Percentiles rank a stretch among this genome's conserved stretches.
These are phyloP conservation scores for Tor tambroides DNA, from an alignment of 2,113 vertebrate species.

Conservation along the genomic window DNA sequence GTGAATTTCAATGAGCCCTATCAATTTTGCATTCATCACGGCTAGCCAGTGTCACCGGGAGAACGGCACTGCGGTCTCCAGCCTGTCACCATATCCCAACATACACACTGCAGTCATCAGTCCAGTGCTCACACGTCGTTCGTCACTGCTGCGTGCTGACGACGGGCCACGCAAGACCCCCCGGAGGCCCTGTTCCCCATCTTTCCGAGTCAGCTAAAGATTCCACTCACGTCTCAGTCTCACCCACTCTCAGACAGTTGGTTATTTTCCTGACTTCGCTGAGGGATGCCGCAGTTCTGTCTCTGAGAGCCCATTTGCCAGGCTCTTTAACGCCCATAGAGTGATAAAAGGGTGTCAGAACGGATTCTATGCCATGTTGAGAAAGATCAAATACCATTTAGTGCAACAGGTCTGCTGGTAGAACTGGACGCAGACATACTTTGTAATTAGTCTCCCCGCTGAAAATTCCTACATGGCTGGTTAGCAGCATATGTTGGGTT, in stretches of 20 bases:
- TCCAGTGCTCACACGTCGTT: slow-evolving; percentile 39
- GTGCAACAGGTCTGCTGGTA: slow-evolving; percentile 32
- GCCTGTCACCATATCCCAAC: slow-evolving; percentile 39
- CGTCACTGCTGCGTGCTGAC: slow-evolving; percentile 38
- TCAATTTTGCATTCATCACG: slow-evolving; percentile 77
- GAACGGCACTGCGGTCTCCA: slow-evolving; percentile 34
- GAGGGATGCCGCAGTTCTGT: slow-evolving; percentile 26
- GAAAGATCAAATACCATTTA: slow-evolving; percentile 50
- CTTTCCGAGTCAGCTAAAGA: neutral
- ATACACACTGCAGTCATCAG: slow-evolving; percentile 62
- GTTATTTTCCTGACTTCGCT: slow-evolving; percentile 12
- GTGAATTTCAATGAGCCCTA: slow-evolving; percentile 76
- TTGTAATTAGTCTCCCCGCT: slow-evolving; percentile 6
- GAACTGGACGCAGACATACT: neutral
- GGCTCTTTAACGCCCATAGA: slow-evolving; percentile 20
- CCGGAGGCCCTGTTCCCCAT: slow-evolving; percentile 40
- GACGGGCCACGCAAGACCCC: slow-evolving; percentile 45
- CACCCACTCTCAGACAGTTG: slow-evolving; percentile 31
- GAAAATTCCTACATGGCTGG: slow-evolving; percentile 14
- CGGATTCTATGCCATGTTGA: neutral
- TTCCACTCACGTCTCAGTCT: slow-evolving; percentile 29
- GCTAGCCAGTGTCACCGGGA: slow-evolving; percentile 40
- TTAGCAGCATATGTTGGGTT: slow-evolving; percentile 5
- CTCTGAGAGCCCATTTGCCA: slow-evolving; percentile 47
- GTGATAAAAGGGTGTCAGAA: slow-evolving; percentile 47